Evolutionary conservation across 2,888 invertebrate genomes (phyloP).

Genomic region (Hirtodrosophila histrioides): DNA sequence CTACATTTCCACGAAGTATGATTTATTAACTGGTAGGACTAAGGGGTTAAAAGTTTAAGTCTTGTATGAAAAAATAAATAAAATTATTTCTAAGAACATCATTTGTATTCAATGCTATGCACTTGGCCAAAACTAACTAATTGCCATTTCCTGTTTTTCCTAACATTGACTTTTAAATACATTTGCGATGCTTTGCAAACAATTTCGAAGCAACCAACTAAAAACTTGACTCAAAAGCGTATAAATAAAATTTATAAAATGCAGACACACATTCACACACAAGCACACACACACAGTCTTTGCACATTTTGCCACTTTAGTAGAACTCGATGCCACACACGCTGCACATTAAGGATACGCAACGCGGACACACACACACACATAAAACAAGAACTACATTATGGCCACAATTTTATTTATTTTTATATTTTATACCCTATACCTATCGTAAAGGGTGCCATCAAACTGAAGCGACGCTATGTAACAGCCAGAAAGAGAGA

Average conservation of each 20-base stretch:
- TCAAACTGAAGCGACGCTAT: background rate
- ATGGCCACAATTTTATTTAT: constrained; percentile 54
- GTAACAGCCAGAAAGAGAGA: too few relatives aligned
- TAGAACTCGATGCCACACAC: constrained; percentile 39
- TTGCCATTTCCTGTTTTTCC: constrained; percentile 47
- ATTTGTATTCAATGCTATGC: constrained; percentile 26
- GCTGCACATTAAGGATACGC: constrained; percentile 57
- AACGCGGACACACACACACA: constrained; percentile 30
- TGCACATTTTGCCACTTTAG: constrained; percentile 39
- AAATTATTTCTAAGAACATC: background rate
- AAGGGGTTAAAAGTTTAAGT: too few relatives aligned
- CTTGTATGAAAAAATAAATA: too few relatives aligned
- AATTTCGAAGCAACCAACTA: constrained; percentile 14
- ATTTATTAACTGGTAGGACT: too few relatives aligned
- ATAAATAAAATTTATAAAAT: constrained; percentile 57
- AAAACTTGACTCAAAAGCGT: constrained; percentile 44
- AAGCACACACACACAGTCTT: constrained; percentile 1
- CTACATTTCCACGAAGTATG: too few relatives aligned
- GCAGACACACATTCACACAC: constrained; percentile 1
- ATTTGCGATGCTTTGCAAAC: constrained; percentile 28
- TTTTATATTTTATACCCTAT: constrained; percentile 44
- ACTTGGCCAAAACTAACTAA: constrained; percentile 37
- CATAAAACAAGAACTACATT: constrained; percentile 39
- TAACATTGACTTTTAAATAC: constrained; percentile 29
- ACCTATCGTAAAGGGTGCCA: background rate